Evolutionary conservation across 2,113 vertebrate species (phyloP), one percentile per base, ranked within the genome.

Genomic region (Edolisoma coerulescens): DNA sequence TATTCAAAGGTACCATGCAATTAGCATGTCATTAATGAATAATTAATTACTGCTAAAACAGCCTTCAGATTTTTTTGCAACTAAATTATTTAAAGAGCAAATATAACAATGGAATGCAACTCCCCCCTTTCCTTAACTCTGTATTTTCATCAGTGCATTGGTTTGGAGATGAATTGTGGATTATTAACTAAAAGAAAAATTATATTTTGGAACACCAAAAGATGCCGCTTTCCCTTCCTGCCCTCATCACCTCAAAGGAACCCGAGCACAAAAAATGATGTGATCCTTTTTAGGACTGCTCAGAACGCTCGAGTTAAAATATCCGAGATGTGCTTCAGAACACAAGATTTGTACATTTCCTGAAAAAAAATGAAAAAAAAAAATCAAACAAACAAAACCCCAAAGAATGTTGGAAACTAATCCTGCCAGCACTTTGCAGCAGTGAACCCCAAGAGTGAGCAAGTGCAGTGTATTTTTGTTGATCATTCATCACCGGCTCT

Each of bases 11-110:
- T 98, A 98, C 90, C 84, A 95, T 98, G 98, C 99, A 99, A 99
- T 99, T 99, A 99, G 99, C 99, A 99, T 99, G 99, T 99, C 98
- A 99, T 99, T 99, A 99, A 99, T 99, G 98, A 99, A 99, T 99
- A 99, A 99, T 99, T 99, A 99, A 99, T 99, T 98, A 98, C 97
- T 98, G 98, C 98, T 99, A 99, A 99, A 99, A 98, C 98, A 99
- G 98, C 98, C 98, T 98, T 98, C 98, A 99, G 98, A 99, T 98
- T 97, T 98, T 99, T 99, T 99, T 99, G 98, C 98, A 98, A 98
- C 98, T 99, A 98, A 99, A 99, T 99, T 99, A 99, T 99, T 99
- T 99, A 99, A 99, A 99, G 98, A 97, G 97, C 98, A 99, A 98
- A 98, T 98, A 98, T 97, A 97, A 98, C 98, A 98, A 98, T 97